These are phyloP conservation scores for Antitype chi DNA, from an alignment of 2,888 invertebrate genomes.

Conservation along the genomic window DNA sequence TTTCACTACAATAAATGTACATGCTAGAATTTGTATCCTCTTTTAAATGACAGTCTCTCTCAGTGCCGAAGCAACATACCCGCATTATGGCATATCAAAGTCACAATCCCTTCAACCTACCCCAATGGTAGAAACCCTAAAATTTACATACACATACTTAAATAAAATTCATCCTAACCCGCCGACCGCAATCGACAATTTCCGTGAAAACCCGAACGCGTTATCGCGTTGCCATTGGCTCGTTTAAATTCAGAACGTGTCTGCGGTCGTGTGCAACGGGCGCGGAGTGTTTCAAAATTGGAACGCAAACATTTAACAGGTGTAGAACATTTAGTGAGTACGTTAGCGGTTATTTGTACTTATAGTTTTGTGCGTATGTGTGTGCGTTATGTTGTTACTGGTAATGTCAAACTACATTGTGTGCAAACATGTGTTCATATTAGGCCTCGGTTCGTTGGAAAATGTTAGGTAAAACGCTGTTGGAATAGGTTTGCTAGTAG, in stretches of 20 bases:
- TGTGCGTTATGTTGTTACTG: conserved; percentile 21
- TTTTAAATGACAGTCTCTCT: not conserved
- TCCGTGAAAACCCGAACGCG: conserved; percentile 67
- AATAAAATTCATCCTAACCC: conserved; percentile 62
- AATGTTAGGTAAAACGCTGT: not conserved
- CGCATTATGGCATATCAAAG: conserved; percentile 7
- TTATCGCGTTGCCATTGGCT: conserved; percentile 79
- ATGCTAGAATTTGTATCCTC: not conserved
- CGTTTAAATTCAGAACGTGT: conserved; percentile 85
- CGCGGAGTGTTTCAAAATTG: conserved; percentile 77
- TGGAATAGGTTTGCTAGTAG: not conserved
- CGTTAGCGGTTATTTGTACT: conserved; percentile 62
- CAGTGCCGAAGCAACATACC: conserved; percentile 18
- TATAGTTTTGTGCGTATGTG: conserved; percentile 53
- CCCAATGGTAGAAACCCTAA: conserved; percentile 35
- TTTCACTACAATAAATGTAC: not conserved
- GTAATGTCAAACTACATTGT: conserved; percentile 9
- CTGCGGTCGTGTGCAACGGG: conserved; percentile 82
- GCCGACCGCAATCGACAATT: conserved; percentile 67
- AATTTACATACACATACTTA: conserved; percentile 63
- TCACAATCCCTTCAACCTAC: conserved; percentile 1
- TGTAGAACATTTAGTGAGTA: conserved; percentile 68
- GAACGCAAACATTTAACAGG: conserved; percentile 73
- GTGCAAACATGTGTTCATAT: not conserved
- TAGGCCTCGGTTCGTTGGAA: not conserved